Evolutionary conservation across 2,113 vertebrate species (phyloP).

Genomic region (Euleptes europaea): DNA sequence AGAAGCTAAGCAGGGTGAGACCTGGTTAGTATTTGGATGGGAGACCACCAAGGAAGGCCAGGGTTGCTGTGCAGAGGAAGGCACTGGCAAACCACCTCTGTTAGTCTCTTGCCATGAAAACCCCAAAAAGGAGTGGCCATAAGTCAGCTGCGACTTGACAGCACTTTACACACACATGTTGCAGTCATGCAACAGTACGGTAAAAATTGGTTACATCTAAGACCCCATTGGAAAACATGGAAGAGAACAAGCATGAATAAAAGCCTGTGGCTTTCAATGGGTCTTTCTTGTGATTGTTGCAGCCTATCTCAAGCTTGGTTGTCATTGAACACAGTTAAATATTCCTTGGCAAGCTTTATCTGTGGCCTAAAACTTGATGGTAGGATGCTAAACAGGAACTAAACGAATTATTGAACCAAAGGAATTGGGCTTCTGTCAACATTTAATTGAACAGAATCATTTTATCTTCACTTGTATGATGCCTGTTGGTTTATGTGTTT

Average conservation of each 20-base stretch:
- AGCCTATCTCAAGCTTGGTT: background rate
- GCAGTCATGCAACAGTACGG: background rate
- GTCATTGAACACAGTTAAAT: background rate
- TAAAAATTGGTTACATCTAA: background rate
- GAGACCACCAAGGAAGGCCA: no score
- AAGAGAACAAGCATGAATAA: background rate
- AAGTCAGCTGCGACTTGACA: no score
- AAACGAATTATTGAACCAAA: background rate
- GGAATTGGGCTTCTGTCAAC: background rate
- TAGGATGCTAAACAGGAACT: background rate
- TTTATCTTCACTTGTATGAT: background rate
- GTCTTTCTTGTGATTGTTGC: background rate
- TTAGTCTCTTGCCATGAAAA: no score
- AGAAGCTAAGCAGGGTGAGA: no score
- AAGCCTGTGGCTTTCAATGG: background rate
- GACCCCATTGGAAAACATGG: background rate
- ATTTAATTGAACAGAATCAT: no score
- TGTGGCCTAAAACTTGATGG: background rate
- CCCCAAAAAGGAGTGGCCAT: no score
- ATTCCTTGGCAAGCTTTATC: background rate
- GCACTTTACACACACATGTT: background rate
- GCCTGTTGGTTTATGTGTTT: background rate
- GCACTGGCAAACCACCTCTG: no score
- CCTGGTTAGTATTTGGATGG: no score
- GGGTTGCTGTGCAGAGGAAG: no score